These are phyloP conservation scores for Oplegnathus fasciatus DNA, from an alignment of 2,113 vertebrate species.

Conservation along the genomic window DNA sequence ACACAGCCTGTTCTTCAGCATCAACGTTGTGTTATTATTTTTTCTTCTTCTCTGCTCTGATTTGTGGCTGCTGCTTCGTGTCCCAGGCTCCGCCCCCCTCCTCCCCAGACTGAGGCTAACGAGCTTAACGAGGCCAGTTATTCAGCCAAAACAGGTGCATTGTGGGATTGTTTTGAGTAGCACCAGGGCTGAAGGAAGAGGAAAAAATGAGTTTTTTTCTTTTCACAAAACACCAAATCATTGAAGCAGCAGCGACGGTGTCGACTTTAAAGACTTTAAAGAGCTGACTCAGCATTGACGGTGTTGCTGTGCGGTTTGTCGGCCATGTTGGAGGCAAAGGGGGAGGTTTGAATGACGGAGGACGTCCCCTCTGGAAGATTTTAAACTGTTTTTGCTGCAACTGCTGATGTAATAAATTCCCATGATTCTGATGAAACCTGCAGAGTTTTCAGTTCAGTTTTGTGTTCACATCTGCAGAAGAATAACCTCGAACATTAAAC, in stretches of 20 bases:
- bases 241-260: not conserved
- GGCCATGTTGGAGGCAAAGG: slow-evolving; percentile 28
- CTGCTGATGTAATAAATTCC: slow-evolving; percentile 77
- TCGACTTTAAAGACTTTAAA: slow-evolving; percentile 15
- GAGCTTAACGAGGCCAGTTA: slow-evolving; percentile 2
- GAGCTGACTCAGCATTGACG: not conserved
- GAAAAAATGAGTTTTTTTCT: not conserved
- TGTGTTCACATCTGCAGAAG: no score
- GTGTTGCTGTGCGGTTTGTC: slow-evolving; percentile 14
- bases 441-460: slow-evolving; percentile 5
- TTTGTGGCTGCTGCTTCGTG: slow-evolving; percentile 50
- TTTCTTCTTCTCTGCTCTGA: slow-evolving; percentile 62
- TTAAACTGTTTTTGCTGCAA: slow-evolving; percentile 72
- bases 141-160: slow-evolving; percentile 36
- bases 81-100: slow-evolving; percentile 51
- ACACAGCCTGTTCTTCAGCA: slow-evolving; percentile 75
- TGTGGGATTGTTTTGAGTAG: slow-evolving; percentile 31
- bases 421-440: slow-evolving; percentile 59
- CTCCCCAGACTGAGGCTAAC: slow-evolving; percentile 14
- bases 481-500: no score
- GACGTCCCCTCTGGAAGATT: slow-evolving; percentile 42
- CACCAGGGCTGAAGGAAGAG: not conserved
- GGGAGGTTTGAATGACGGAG: slow-evolving; percentile 2
- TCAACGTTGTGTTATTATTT: slow-evolving; percentile 42
- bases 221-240: slow-evolving; percentile 11